These are phyloP conservation scores for Muscicapa striata DNA, from an alignment of 2,797 vertebrate genomes.

Conservation along the genomic window DNA sequence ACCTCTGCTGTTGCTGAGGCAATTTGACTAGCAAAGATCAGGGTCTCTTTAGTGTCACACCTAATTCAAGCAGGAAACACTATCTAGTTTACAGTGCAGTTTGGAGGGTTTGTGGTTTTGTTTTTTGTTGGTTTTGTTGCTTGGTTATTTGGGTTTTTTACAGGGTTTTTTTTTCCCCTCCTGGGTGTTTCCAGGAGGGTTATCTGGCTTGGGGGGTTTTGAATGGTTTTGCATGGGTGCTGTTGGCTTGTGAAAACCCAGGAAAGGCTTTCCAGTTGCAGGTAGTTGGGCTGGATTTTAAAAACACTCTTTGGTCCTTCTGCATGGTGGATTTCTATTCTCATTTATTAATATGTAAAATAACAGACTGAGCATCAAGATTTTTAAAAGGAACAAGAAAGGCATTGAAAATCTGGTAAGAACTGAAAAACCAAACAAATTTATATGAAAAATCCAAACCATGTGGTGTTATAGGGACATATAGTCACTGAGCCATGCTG, in stretches of 20 bases:
- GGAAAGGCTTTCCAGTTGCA: not conserved
- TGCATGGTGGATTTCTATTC: not conserved
- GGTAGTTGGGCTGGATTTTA: not conserved
- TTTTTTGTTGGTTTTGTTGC: fast-evolving
- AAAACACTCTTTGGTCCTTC: not conserved
- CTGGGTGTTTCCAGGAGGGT: fast-evolving
- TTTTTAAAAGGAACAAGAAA: not conserved
- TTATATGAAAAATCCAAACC: not conserved
- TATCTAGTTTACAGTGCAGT: not conserved
- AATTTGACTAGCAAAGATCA: not conserved
- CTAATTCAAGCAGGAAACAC: not conserved
- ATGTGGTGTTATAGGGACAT: not conserved
- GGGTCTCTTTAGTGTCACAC: not conserved
- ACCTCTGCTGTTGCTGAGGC: not conserved
- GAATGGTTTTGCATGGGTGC: not conserved
- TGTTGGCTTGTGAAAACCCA: not conserved
- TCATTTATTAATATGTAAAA: not conserved
- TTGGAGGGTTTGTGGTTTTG: not conserved
- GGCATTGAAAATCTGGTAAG: not conserved
- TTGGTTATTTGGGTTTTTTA: not conserved
- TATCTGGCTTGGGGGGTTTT: not conserved
- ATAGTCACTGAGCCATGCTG: not conserved
- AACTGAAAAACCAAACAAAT: not conserved
- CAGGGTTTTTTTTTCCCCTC: fast-evolving
- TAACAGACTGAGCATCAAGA: not conserved